Conservation (phyloP, 2,113 vertebrate genomes). For the Columba janthina region DNA sequence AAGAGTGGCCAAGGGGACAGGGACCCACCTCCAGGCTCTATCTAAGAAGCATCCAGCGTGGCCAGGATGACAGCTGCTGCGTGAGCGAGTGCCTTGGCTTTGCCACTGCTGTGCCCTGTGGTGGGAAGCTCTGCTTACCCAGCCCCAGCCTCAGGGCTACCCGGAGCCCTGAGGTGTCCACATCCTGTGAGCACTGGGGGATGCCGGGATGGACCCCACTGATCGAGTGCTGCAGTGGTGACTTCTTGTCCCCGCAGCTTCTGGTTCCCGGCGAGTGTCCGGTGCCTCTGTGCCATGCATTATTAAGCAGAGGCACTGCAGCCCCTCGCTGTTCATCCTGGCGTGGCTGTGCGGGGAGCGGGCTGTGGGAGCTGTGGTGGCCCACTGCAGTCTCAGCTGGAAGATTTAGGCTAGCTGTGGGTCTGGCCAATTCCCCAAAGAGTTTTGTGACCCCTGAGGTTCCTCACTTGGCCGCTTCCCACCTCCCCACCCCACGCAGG, state of each 20-base stretch:
- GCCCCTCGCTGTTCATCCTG: conserved; percentile 28
- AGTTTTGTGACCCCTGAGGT: neutral
- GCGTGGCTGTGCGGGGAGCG: neutral
- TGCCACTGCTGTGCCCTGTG: neutral
- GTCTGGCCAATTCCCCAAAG: neutral
- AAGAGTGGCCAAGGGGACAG: neutral
- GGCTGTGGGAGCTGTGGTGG: neutral
- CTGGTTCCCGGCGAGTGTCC: neutral
- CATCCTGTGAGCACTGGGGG: accelerated
- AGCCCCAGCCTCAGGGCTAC: neutral
- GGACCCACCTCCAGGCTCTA: neutral
- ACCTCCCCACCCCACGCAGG: neutral
- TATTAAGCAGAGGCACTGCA: conserved; percentile 54
- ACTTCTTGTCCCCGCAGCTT: neutral
- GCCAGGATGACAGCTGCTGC: neutral
- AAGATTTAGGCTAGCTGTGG: neutral
- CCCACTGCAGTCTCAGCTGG: neutral
- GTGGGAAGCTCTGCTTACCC: neutral
- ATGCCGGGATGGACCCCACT: accelerated
- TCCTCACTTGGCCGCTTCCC: neutral
- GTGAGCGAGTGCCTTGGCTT: neutral
- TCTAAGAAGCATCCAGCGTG: neutral
- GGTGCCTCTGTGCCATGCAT: conserved; percentile 30
- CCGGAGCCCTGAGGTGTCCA: neutral
- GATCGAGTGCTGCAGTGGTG: neutral